A percentile compares a stretch with the other conserved stretches of the same genome.
Evolutionary conservation across 2,888 invertebrate species (phyloP).

Genomic region (Andrena chrysosceles): DNA sequence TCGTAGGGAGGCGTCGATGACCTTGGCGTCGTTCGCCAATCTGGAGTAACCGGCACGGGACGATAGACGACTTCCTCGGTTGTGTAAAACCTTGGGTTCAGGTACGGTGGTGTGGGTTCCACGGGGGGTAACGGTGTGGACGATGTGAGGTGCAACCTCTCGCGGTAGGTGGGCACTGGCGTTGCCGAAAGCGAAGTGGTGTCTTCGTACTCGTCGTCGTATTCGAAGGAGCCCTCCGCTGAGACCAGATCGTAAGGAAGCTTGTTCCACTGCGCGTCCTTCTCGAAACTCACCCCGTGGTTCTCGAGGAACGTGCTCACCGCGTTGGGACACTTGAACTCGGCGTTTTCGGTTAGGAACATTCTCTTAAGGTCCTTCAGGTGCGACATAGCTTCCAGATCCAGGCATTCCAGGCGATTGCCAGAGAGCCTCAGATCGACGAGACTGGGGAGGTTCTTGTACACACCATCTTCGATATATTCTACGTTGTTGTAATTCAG

Average conservation of each 20-base stretch:
- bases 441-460: conserved; percentile 73
- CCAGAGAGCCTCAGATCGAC: conserved; percentile 81
- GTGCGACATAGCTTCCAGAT: conserved; percentile 73
- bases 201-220: conserved; percentile 13
- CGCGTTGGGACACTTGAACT: conserved; percentile 80
- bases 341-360: conserved; percentile 77
- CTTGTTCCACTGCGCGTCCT: conserved; percentile 76
- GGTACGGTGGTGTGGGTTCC: neutral
- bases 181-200: neutral
- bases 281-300: conserved; percentile 72
- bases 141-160: conserved; percentile 12
- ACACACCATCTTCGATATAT: conserved; percentile 78
- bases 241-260: conserved; percentile 66
- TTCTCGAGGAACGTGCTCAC: conserved; percentile 72
- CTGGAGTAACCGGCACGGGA: neutral
- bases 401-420: conserved; percentile 79
- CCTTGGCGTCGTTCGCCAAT: conserved; percentile 3
- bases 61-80: conserved; percentile 46
- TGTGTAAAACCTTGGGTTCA: neutral
- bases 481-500: conserved; percentile 80
- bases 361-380: conserved; percentile 74
- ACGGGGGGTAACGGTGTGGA: neutral
- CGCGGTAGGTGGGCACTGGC: conserved; percentile 4
- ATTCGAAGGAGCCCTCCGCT: neutral
- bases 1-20: neutral